These are phyloP conservation scores for Leptinotarsa texana DNA, from an alignment of 1,140 invertebrate species.

Conservation along the genomic window DNA sequence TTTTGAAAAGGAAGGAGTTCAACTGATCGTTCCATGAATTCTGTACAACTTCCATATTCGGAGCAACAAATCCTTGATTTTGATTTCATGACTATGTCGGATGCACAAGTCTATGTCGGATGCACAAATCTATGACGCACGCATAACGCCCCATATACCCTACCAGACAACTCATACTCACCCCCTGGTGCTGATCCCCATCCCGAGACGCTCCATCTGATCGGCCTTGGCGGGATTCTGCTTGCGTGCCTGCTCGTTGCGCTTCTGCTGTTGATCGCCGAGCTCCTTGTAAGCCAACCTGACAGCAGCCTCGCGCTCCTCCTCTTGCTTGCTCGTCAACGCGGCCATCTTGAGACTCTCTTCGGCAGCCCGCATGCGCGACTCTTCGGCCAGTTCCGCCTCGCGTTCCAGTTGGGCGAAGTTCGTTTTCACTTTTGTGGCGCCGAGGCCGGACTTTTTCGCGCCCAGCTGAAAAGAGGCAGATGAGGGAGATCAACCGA, in stretches of 20 bases:
- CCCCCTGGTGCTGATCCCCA: conserved; percentile 77
- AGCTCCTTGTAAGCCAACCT: conserved; percentile 89
- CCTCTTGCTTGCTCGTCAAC: conserved; percentile 59
- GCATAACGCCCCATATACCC: no score
- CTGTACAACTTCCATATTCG: no score
- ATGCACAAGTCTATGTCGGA: no score
- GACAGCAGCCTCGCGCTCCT: conserved; percentile 73
- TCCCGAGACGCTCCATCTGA: conserved; percentile 90
- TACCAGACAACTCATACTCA: conserved; percentile 16
- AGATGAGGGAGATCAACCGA: background rate
- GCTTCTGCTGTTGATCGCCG: conserved; percentile 74
- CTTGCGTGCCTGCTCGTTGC: conserved; percentile 76
- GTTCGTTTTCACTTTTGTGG: conserved; percentile 92
- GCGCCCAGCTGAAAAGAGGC: conserved; percentile 68
- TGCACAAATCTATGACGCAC: no score
- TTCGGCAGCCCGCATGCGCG: conserved; percentile 65
- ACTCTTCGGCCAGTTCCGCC: conserved; percentile 79
- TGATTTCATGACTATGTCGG: no score
- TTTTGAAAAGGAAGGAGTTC: no score
- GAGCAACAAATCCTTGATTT: no score
- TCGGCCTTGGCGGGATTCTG: conserved; percentile 86
- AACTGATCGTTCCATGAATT: no score
- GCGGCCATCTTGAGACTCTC: conserved; percentile 58
- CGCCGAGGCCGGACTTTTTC: conserved; percentile 91
- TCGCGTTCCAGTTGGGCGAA: conserved; percentile 95